Base-by-base conservation (phyloP, 2,797 vertebrate genomes). In the Gymnoscopelus braueri region DNA sequence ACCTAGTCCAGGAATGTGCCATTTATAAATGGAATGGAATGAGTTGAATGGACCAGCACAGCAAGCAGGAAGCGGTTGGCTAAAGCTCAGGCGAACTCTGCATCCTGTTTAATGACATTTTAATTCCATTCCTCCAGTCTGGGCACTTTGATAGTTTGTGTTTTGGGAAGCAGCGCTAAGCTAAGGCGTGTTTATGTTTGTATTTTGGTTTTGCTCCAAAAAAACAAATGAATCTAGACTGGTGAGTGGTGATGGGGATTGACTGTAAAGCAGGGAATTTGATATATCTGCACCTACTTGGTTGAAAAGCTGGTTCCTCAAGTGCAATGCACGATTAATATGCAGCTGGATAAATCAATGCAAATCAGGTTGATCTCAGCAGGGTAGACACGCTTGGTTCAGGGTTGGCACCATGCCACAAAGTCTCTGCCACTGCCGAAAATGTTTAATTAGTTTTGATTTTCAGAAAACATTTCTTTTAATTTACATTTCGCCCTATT, bases 11-110 rank as follows among this genome's bases (percentile, higher is more conserved):
- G 95, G 96, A 96, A 97, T 97, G 95, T 62, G 82, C 81, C 80
- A 49, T 84, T 90, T 94, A 95, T 94, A 94, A 93, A 93, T 91
- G 94, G 73, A 70, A 91, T 89, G 94, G 94, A 93, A 95, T 93
- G 94, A 92, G 87, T 91, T 79, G 88, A 88, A 78, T 83, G 81
- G 85, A 44, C 78, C 67, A 89, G 80, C 0, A 48, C 84, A 77
- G 70, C 89, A 89, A 90, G 93, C 90, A 94, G 91, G 86, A 83
- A 85, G 76, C 85, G 87, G 81, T 94, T 94, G 94, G 87, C 79
- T 65, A 47, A 19, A 72, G 83, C 89, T 89, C 87, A 66, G 81
- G 69, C 65, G 78, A 79, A 75, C 88, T 83, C 77, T 80, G 88
- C 85, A 74, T 85, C 82, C 75, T 84, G 86, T 88, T 76, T 82